Evolutionary conservation across 2,797 vertebrate genomes (phyloP).

Genomic region (Cottoperca gobio): DNA sequence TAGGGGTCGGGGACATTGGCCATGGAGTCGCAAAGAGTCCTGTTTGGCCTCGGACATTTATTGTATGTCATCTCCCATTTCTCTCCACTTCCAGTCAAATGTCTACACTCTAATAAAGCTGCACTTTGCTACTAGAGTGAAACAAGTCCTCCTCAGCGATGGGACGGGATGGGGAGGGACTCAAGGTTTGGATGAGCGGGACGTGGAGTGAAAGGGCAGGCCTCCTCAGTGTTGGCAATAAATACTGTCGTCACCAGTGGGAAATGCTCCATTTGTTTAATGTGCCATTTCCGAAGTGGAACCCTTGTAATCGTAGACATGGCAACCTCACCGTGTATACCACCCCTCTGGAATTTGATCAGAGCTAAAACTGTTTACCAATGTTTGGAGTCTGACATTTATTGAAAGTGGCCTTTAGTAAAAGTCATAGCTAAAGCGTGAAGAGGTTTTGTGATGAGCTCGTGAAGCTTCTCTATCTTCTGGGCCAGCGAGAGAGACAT

Average conservation of each 20-base stretch:
- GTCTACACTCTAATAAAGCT: constrained; percentile 9
- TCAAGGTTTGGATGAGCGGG: constrained; percentile 55
- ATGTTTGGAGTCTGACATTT: constrained; percentile 84
- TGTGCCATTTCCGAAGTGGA: constrained; percentile 75
- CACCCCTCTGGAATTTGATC: constrained; percentile 80
- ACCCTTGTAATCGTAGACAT: constrained; percentile 69
- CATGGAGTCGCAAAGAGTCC: neutral
- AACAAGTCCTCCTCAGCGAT: constrained; percentile 9
- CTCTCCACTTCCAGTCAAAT: constrained; percentile 9
- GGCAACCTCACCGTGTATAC: constrained; percentile 66
- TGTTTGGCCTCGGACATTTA: neutral
- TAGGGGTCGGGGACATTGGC: neutral
- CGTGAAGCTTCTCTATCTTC: constrained; percentile 63
- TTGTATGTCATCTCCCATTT: neutral
- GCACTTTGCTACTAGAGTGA: constrained; percentile 28
- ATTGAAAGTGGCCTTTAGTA: constrained; percentile 87
- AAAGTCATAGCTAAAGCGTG: constrained; percentile 83
- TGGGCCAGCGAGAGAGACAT: constrained; percentile 47
- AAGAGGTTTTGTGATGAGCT: constrained; percentile 80
- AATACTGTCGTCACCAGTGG: constrained; percentile 71
- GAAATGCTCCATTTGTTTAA: constrained; percentile 81
- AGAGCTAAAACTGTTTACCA: constrained; percentile 83
- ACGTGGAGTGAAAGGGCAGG: constrained; percentile 75
- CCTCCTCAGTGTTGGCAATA: constrained; percentile 67
- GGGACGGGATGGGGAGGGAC: neutral